These are phyloP conservation scores for Acestrorhynchus altus DNA, from an alignment of 2,797 vertebrate species.

Conservation along the genomic window DNA sequence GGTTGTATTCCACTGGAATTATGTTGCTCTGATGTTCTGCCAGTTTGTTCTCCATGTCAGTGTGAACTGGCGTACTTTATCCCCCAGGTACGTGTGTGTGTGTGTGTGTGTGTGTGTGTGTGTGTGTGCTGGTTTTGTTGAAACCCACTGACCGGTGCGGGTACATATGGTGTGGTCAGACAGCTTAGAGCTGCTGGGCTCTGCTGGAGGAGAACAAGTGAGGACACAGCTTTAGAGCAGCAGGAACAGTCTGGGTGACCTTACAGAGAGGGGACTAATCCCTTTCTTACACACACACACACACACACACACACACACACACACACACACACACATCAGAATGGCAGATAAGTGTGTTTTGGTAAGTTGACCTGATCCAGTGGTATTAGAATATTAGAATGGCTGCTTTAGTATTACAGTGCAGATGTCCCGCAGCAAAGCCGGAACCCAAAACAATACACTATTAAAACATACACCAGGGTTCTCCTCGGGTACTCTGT, in stretches of 20 bases:
- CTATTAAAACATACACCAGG: too few species aligned
- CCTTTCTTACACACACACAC: neutral
- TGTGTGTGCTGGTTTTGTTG: neutral
- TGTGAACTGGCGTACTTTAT: too few species aligned
- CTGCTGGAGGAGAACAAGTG: slow-evolving; percentile 33
- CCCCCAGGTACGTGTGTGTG: neutral
- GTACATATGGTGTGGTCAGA: slow-evolving; percentile 63
- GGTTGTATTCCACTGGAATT: too few species aligned
- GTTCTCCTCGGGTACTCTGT: too few species aligned
- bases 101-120: neutral
- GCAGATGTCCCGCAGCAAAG: too few species aligned
- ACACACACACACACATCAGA: neutral
- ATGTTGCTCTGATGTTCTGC: too few species aligned
- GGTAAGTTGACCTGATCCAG: too few species aligned
- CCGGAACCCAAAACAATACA: too few species aligned
- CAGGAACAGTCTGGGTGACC: slow-evolving; percentile 32
- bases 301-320: too few species aligned
- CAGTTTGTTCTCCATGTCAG: too few species aligned
- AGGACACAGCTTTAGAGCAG: slow-evolving; percentile 18
- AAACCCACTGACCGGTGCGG: neutral
- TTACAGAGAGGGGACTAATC: neutral
- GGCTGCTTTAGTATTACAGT: too few species aligned
- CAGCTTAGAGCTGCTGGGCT: slow-evolving; percentile 74
- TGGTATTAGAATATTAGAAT: too few species aligned
- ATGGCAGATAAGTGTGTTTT: neutral